These are phyloP conservation scores for Alouatta caraya DNA, from an alignment of 2,797 vertebrate species.

Conservation along the genomic window DNA sequence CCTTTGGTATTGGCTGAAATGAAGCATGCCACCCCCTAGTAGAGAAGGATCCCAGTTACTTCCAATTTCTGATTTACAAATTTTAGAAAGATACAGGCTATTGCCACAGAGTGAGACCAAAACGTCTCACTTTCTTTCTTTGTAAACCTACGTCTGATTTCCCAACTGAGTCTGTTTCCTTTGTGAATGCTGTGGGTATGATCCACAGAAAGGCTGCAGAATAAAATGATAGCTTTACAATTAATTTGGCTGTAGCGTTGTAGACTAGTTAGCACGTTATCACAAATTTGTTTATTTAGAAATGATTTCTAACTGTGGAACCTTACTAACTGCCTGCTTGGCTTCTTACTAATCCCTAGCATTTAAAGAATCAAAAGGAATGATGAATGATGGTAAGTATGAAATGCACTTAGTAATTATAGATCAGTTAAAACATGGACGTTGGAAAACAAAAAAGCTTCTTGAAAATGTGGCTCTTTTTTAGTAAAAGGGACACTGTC, in stretches of 20 bases:
- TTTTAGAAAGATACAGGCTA: slow-evolving; percentile 14
- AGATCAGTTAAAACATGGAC: neutral
- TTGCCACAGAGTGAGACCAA: neutral
- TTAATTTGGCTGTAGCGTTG: slow-evolving; percentile 1
- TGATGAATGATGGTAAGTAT: slow-evolving; percentile 88
- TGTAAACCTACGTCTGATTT: slow-evolving; percentile 4
- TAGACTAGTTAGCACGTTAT: slow-evolving; percentile 55
- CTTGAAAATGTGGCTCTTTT: neutral
- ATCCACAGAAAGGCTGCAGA: neutral
- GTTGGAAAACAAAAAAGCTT: slow-evolving; percentile 39
- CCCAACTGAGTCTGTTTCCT: slow-evolving; percentile 20
- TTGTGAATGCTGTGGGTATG: neutral
- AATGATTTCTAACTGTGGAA: slow-evolving; percentile 66
- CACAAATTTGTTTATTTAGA: slow-evolving; percentile 52
- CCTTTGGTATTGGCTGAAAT: neutral
- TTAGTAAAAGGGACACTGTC: slow-evolving; percentile 52
- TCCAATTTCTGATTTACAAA: slow-evolving; percentile 30
- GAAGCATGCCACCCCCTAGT: neutral
- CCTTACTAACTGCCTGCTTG: slow-evolving; percentile 75
- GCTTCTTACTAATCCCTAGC: slow-evolving; percentile 84
- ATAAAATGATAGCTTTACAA: neutral
- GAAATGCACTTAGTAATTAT: slow-evolving; percentile 21
- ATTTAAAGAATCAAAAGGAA: slow-evolving; percentile 89
- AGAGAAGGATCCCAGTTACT: neutral
- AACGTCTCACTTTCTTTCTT: neutral